These are phyloP conservation scores for Aporrectodea caliginosa DNA, from an alignment of 1,140 invertebrate species.

Conservation along the genomic window DNA sequence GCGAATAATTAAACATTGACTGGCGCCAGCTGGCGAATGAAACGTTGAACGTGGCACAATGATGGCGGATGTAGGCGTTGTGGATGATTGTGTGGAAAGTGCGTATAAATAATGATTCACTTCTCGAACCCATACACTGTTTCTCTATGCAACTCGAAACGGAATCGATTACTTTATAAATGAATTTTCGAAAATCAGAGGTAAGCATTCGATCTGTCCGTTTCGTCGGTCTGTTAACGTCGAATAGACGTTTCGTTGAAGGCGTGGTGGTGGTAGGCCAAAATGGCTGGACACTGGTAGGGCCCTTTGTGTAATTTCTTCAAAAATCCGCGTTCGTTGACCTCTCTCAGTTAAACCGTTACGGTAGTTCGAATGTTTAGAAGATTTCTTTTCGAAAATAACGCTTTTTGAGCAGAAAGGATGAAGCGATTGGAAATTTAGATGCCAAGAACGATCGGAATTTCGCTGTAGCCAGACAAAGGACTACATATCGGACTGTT, in stretches of 20 bases:
- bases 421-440: background rate
- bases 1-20: too few species aligned
- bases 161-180: background rate
- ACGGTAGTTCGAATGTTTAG: background rate
- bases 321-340: background rate
- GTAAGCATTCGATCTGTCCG: background rate
- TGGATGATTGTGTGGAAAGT: background rate
- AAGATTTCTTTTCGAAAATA: background rate
- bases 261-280: background rate
- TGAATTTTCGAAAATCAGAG: background rate
- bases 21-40: background rate
- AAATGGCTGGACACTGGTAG: background rate
- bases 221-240: too few species aligned
- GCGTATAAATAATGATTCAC: background rate
- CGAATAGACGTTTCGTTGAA: too few species aligned
- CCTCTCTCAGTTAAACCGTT: background rate
- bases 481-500: background rate
- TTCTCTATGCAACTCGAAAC: background rate
- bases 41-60: background rate
- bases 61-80: constrained; percentile 1
- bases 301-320: background rate
- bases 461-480: background rate
- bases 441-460: background rate
- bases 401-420: background rate
- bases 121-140: background rate